Conservation (phyloP, 2,888 invertebrate species). For the Morinoia aosen region DNA sequence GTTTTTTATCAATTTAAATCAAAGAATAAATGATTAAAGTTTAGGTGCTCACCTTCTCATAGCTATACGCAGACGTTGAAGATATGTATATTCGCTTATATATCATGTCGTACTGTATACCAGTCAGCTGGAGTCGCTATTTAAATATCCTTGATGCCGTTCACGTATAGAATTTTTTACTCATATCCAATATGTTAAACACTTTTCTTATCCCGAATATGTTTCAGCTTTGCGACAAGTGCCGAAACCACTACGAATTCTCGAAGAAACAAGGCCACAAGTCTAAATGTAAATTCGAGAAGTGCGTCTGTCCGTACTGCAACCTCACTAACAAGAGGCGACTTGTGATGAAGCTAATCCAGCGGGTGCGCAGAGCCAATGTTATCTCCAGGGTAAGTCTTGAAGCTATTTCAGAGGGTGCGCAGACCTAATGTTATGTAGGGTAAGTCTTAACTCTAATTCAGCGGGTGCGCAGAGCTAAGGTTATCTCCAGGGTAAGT, state of each 20-base stretch:
- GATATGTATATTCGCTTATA: no score
- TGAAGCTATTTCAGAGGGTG: background rate
- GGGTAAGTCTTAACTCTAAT: background rate
- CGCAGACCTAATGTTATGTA: background rate
- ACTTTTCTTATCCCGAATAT: background rate
- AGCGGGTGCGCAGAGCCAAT: background rate
- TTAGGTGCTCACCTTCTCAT: no score
- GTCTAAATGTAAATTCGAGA: conserved; percentile 15
- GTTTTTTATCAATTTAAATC: no score
- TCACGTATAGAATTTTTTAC: no score
- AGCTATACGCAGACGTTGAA: no score
- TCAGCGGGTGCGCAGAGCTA: background rate
- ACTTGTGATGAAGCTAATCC: background rate
- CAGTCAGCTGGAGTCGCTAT: no score
- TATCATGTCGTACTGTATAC: no score
- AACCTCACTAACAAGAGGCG: background rate
- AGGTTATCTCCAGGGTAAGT: background rate
- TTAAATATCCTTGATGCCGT: no score
- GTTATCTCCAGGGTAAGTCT: background rate
- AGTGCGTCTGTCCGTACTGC: background rate
- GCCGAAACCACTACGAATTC: conserved; percentile 63
- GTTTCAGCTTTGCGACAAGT: conserved; percentile 63
- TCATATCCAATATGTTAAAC: no score
- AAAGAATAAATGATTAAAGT: no score
- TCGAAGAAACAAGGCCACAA: conserved; percentile 60